Evolutionary conservation across 2,113 vertebrate species (phyloP).

Genomic region (Polyodon spathula): DNA sequence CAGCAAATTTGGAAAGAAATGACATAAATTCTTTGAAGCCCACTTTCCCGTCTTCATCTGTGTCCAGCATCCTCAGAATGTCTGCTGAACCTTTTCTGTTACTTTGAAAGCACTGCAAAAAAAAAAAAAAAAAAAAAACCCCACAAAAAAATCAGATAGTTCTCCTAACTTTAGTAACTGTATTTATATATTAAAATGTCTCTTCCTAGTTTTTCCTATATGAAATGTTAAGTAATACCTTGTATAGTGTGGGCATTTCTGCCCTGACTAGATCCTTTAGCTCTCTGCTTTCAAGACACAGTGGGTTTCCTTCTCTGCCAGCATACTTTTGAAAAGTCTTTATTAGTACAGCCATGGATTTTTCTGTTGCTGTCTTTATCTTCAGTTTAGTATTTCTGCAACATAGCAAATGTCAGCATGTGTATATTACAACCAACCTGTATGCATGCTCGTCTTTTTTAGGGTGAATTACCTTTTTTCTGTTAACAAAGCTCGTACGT

Average conservation of each 20-base stretch:
- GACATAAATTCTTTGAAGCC: slow-evolving; percentile 24
- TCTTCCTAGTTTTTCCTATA: neutral
- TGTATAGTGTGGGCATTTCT: slow-evolving; percentile 19
- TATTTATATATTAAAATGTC: too few relatives aligned
- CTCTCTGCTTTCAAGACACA: slow-evolving; percentile 15
- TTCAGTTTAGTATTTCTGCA: slow-evolving; percentile 19
- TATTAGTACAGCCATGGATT: slow-evolving; percentile 14
- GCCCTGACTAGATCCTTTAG: slow-evolving; percentile 14
- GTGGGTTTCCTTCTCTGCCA: slow-evolving; percentile 15
- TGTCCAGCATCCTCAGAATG: slow-evolving; percentile 11
- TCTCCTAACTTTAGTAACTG: too few relatives aligned
- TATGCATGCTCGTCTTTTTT: too few relatives aligned
- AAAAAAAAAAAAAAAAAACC: neutral
- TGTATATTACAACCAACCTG: too few relatives aligned
- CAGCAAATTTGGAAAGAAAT: slow-evolving; percentile 18
- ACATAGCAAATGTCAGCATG: neutral
- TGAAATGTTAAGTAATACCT: slow-evolving; percentile 2
- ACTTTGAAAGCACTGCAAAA: slow-evolving; percentile 16
- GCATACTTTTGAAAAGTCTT: slow-evolving; percentile 23
- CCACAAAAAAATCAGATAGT: too few relatives aligned
- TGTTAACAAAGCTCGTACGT: neutral
- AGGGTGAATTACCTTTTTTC: neutral
- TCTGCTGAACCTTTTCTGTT: slow-evolving; percentile 13
- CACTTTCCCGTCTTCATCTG: slow-evolving; percentile 1
- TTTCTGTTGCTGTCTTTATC: slow-evolving; percentile 6